Percentiles rank a stretch among this genome's conserved stretches.
These are phyloP conservation scores for Neuroterus valhalla DNA, from an alignment of 1,140 invertebrate species.

Conservation along the genomic window DNA sequence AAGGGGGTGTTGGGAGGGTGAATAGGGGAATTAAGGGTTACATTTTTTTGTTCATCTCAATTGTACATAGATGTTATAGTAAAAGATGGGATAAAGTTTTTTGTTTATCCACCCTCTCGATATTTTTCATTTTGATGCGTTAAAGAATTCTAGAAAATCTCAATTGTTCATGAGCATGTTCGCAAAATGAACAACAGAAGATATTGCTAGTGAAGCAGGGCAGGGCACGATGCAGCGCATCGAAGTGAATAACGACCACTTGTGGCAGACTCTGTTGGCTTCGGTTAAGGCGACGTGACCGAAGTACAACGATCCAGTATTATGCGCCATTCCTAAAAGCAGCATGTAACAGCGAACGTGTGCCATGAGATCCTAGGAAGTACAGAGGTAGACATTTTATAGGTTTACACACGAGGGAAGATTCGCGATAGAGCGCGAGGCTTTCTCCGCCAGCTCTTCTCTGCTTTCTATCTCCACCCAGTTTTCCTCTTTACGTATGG, in stretches of 20 bases:
- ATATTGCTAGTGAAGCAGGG: constrained; percentile 10
- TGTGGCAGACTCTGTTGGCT: neutral
- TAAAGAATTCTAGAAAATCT: neutral
- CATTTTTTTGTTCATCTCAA: no score
- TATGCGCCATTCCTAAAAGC: constrained; percentile 15
- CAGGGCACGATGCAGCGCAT: neutral
- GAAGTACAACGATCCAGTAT: constrained; percentile 4
- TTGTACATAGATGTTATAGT: no score
- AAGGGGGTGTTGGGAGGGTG: no score
- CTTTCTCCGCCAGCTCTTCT: constrained; percentile 47
- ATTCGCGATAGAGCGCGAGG: constrained; percentile 61
- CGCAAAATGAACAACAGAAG: constrained; percentile 20
- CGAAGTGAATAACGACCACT: constrained; percentile 28
- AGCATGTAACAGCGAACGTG: constrained; percentile 8
- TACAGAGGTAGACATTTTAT: constrained; percentile 55
- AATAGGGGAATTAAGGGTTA: no score
- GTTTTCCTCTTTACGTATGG: constrained; percentile 1
- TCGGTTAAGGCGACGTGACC: constrained; percentile 23
- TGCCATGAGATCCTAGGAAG: constrained; percentile 20
- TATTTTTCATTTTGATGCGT: neutral
- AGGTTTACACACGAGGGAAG: constrained; percentile 59
- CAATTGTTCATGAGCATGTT: neutral
- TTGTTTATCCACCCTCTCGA: no score
- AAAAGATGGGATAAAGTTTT: no score
- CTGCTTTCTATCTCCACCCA: constrained; percentile 37